Evolutionary conservation across 2,797 vertebrate species (phyloP), one percentile per base, ranked within the genome.

Genomic region (Manis javanica): DNA sequence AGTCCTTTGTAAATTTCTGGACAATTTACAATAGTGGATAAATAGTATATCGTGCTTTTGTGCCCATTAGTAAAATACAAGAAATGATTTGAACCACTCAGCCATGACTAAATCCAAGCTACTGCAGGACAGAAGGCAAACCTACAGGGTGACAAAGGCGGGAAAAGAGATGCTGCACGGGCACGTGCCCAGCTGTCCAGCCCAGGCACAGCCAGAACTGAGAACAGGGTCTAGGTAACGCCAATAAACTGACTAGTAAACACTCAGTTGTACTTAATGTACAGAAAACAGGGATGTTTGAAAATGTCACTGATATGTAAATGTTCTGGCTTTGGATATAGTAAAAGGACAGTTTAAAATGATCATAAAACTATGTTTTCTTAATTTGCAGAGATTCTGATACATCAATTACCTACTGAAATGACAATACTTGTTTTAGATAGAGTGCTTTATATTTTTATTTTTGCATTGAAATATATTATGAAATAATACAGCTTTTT

Each of bases 401-500:
- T 21, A 18, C 29, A 61, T 57, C 24, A 63, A 74, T 69, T 66
- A 69, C 24, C 39, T 87, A 86, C 15, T 92, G 46, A 94, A 92
- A 84, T 51, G n/a, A 82, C 19, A 95, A 75, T 63, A 90, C 18
- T 85, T 63, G 91, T 42, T 87, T 81, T 77, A 91, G 11, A 88
- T 24, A 90, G 68, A 81, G 55, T 51, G n/a, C 18, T 87, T 92
- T 82, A 39, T 34, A 87, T 42, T 61, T 96, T 84, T 90, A 77
- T 86, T 92, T 78, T 89, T 92, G 57, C 18, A 87, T 74, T 7
- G 96, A 96, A 92, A 91, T 42, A 53, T 83, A 87, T 78, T 55
- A 87, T 61, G 5, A 96, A 83, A 83, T 75, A 81, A 72, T 34
- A 89, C 13, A 75, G 61, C 16, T 63, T 86, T 95, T 46, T 51